These are phyloP conservation scores for Sylvia atricapilla DNA, from an alignment of 2,113 vertebrate species.

Conservation along the genomic window DNA sequence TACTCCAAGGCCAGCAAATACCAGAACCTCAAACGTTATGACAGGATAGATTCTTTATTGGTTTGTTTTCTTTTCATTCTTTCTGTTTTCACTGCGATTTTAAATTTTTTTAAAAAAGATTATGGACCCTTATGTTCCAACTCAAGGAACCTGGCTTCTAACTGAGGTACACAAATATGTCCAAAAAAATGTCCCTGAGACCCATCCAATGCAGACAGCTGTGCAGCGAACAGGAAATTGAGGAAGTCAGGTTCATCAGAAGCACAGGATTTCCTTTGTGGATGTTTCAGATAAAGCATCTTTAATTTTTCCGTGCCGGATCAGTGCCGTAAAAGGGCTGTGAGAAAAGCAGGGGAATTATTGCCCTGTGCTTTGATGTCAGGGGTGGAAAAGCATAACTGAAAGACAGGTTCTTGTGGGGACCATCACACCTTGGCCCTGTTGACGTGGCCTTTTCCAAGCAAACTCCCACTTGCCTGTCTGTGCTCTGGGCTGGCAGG, in stretches of 20 bases:
- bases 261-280: constrained; percentile 70
- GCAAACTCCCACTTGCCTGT: not conserved
- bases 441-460: not conserved
- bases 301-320: constrained; percentile 48
- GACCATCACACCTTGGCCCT: rapidly evolving
- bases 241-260: constrained; percentile 78
- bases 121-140: constrained; percentile 77
- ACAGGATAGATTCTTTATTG: constrained; percentile 86
- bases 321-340: not conserved
- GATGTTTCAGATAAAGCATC: constrained; percentile 70
- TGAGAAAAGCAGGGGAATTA: not conserved
- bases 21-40: constrained; percentile 82
- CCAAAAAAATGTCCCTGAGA: constrained; percentile 59
- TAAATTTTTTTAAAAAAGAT: constrained; percentile 23
- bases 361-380: not conserved
- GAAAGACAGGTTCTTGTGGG: not conserved
- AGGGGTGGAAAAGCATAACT: not conserved
- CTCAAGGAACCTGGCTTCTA: constrained; percentile 78
- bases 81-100: constrained; percentile 78
- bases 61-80: constrained; percentile 92
- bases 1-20: constrained; percentile 85
- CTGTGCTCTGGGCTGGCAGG: not conserved
- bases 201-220: constrained; percentile 70
- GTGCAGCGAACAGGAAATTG: constrained; percentile 80
- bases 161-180: constrained; percentile 73